These are phyloP conservation scores for Drosophila albomicans DNA, from an alignment of 1,140 invertebrate species.

Conservation along the genomic window DNA sequence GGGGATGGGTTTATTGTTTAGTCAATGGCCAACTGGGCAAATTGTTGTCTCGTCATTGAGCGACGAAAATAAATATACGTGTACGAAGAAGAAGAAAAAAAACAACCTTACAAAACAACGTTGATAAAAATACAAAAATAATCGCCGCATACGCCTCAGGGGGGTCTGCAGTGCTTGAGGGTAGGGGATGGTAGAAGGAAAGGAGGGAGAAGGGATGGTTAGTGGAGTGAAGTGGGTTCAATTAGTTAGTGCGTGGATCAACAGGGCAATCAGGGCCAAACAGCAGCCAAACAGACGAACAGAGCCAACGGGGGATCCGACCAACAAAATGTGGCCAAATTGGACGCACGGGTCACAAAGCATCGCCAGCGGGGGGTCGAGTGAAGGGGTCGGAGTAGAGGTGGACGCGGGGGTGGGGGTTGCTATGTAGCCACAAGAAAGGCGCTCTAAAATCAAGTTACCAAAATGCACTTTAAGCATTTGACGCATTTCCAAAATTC, in stretches of 20 bases:
- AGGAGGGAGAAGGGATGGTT: no score
- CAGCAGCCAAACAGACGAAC: constrained; percentile 15
- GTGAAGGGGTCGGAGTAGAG: not conserved
- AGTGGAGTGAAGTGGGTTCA: not conserved
- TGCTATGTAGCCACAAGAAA: no score
- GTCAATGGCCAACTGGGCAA: constrained; percentile 48
- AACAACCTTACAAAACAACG: constrained; percentile 32
- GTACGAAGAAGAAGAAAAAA: no score
- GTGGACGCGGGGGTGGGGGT: not conserved
- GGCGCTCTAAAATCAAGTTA: no score
- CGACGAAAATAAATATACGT: constrained; percentile 45
- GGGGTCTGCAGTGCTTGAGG: no score
- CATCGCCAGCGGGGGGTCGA: constrained; percentile 6
- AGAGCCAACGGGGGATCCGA: not conserved
- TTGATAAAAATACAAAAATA: constrained; percentile 54
- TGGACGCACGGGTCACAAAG: constrained; percentile 44
- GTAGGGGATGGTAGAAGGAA: not conserved
- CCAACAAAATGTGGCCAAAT: constrained; percentile 44
- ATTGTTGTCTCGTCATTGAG: constrained; percentile 29
- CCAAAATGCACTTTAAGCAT: no score
- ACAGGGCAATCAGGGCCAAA: constrained; percentile 36
- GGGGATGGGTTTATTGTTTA: constrained; percentile 19
- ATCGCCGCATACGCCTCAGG: constrained; percentile 27
- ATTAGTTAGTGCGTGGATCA: constrained; percentile 8
- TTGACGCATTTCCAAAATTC: no score